phyloP scores from a whole-genome alignment of 37 sponge, comb jelly and placozoan species.

The Cliona cf. orientalis region DNA sequence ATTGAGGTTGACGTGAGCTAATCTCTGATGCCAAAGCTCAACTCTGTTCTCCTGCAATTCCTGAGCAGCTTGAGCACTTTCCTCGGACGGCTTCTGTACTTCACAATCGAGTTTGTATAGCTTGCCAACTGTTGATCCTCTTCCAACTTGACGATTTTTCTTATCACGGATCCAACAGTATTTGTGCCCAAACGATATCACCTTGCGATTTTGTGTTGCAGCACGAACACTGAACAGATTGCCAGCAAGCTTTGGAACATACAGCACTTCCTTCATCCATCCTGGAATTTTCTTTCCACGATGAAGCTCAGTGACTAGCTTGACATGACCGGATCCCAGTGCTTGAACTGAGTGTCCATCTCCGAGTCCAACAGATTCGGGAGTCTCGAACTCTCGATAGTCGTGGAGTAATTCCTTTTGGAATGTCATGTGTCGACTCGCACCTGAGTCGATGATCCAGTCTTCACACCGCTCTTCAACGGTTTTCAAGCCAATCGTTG shows the following conservation, averaged over 20 bases:
- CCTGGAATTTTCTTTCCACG: slow-evolving; percentile 10
- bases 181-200: slow-evolving; percentile 20
- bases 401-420: slow-evolving; percentile 21
- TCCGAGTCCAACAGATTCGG: slow-evolving; percentile 51
- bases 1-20: slow-evolving; percentile 37
- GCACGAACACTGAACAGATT: slow-evolving; percentile 52
- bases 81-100: not conserved
- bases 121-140: slow-evolving; percentile 18
- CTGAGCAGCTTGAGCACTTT: slow-evolving; percentile 24
- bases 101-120: slow-evolving; percentile 48
- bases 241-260: slow-evolving; percentile 53
- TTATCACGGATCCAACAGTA: slow-evolving; percentile 34
- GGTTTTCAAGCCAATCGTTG: not conserved
- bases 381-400: slow-evolving; percentile 25
- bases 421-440: slow-evolving; percentile 60
- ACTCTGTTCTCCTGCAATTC: not conserved
- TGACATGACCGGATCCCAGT: slow-evolving; percentile 28
- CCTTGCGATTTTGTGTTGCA: slow-evolving; percentile 25
- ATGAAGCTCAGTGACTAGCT: slow-evolving; percentile 7
- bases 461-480: not conserved
- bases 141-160: slow-evolving; percentile 11
- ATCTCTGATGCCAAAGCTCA: slow-evolving; percentile 67
- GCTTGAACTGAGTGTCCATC: slow-evolving; percentile 56
- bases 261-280: slow-evolving; percentile 24
- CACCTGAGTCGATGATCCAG: slow-evolving; percentile 60